Conservation (phyloP, 2,888 invertebrate species). For the Podotricha telesiphe region DNA sequence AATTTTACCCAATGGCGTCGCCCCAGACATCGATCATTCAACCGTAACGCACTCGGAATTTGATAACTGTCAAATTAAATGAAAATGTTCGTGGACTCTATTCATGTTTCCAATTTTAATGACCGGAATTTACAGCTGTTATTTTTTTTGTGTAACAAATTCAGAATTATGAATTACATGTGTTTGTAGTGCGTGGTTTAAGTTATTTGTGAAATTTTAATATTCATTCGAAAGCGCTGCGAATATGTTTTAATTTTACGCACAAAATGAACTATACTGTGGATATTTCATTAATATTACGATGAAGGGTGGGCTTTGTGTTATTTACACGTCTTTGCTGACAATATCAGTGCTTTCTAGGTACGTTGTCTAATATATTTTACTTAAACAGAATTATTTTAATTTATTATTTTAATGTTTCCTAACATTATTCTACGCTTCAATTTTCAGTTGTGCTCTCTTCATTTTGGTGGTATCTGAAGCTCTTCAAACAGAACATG, state of each 20-base stretch:
- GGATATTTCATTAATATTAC: constrained; percentile 77
- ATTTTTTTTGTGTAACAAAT: constrained; percentile 36
- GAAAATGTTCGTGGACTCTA: constrained; percentile 51
- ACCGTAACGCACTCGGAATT: constrained; percentile 52
- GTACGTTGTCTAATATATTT: constrained; percentile 55
- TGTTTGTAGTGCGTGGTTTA: constrained; percentile 47
- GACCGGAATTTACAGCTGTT: constrained; percentile 41
- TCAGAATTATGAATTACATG: constrained; percentile 42
- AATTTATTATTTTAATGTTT: constrained; percentile 7
- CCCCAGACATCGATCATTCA: constrained; percentile 39
- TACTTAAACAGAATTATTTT: neutral
- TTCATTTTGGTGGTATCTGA: constrained; percentile 85
- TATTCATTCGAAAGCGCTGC: constrained; percentile 56
- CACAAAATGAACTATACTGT: constrained; percentile 80
- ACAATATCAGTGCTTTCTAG: constrained; percentile 85
- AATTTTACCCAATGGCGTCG: constrained; percentile 54
- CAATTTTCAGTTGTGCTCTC: constrained; percentile 79
- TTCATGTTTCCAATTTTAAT: constrained; percentile 45
- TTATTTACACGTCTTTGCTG: constrained; percentile 85
- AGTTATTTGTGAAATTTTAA: constrained; percentile 52
- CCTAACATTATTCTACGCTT: constrained; percentile 9
- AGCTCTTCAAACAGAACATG: constrained; percentile 69
- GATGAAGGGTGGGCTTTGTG: constrained; percentile 85
- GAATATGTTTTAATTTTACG: constrained; percentile 71
- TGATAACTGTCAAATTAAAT: constrained; percentile 63